Conservation (phyloP, 2,113 vertebrate species). For the Colaptes auratus region DNA sequence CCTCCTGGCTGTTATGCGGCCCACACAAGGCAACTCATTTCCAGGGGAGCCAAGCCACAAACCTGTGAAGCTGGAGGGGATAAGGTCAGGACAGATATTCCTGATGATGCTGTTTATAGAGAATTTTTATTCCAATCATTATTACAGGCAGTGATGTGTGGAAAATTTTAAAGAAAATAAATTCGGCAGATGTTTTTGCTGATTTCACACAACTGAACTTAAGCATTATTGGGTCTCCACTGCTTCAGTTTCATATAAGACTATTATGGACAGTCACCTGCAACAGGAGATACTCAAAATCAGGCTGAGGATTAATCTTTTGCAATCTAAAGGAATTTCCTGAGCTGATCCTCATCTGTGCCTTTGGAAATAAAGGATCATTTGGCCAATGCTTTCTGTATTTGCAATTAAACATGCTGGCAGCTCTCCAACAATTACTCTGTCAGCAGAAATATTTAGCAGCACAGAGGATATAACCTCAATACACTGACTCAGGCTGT, state of each 20-base stretch:
- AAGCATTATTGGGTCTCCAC: not conserved
- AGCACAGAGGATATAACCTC: not conserved
- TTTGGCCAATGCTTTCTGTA: not conserved
- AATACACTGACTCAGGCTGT: not conserved
- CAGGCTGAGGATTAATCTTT: slow-evolving; percentile 2
- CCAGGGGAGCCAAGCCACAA: not conserved
- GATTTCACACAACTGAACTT: not conserved
- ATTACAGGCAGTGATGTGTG: not conserved
- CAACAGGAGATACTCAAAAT: not conserved
- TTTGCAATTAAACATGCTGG: slow-evolving; percentile 48
- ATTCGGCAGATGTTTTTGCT: not conserved
- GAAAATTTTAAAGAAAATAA: not conserved
- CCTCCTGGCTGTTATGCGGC: not conserved
- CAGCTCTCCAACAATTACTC: not conserved
- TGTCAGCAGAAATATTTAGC: not conserved
- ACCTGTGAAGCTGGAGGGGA: not conserved
- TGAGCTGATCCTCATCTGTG: slow-evolving; percentile 18
- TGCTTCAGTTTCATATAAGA: not conserved
- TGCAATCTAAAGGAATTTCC: slow-evolving; percentile 1
- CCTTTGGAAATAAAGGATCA: slow-evolving; percentile 32
- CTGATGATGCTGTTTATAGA: not conserved
- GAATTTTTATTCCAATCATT: not conserved
- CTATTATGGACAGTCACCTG: not conserved
- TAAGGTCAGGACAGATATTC: not conserved
- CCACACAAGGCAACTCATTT: not conserved